These are phyloP conservation scores for Corynorhinus townsendii DNA, from an alignment of 2,113 vertebrate genomes.

Conservation along the genomic window DNA sequence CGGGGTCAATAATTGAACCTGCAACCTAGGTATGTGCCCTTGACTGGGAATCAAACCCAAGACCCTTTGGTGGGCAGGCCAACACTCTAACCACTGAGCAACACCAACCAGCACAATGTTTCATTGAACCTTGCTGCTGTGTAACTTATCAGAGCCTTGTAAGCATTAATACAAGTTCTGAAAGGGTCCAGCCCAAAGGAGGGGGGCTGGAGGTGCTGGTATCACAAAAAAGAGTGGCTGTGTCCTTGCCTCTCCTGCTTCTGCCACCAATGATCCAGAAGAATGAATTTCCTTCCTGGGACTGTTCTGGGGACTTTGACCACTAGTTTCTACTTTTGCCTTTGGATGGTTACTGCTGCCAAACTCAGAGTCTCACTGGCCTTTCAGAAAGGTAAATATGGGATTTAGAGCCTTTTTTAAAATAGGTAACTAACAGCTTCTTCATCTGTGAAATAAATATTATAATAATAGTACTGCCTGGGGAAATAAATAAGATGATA, in stretches of 20 bases:
- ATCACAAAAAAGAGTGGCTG: neutral
- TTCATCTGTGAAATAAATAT: neutral
- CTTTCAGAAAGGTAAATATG: neutral
- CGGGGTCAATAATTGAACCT: no score
- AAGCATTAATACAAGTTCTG: neutral
- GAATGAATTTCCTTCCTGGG: neutral
- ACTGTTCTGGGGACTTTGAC: neutral
- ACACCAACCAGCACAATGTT: neutral
- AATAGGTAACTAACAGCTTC: neutral
- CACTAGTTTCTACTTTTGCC: constrained; percentile 15
- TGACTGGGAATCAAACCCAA: no score
- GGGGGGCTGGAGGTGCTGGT: neutral
- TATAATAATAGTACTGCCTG: neutral
- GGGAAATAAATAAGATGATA: neutral
- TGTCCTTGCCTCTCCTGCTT: neutral
- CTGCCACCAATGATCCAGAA: neutral
- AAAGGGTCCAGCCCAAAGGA: neutral
- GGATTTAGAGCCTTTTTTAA: neutral
- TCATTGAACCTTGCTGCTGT: neutral
- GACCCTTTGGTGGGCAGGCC: no score
- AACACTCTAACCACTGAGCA: no score
- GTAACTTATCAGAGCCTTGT: neutral
- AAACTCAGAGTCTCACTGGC: neutral
- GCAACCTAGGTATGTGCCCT: no score
- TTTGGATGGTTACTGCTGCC: neutral